Evolutionary conservation across 2,113 vertebrate genomes (phyloP), one percentile per base, ranked within the genome.

Genomic region (Raja brachyura): DNA sequence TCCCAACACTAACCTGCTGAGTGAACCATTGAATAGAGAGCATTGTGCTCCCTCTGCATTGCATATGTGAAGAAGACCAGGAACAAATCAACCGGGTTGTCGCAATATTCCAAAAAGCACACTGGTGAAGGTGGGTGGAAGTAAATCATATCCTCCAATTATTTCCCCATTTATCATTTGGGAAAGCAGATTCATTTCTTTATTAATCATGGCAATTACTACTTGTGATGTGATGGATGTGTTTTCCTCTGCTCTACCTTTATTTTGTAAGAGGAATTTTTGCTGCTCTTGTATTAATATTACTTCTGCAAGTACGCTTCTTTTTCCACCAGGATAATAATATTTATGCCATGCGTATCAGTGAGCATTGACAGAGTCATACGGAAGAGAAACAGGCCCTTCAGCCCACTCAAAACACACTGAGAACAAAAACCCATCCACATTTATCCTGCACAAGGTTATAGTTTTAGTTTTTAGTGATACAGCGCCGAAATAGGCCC

Each of bases 221-320:
- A 5, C n/a, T 63, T 63, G 28, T 86, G 83, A 86, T 31, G n/a
- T 86, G 83, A 63, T 66, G 28, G n/a, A 88, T 63, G 83, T 88
- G 59, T 66, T 63, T 31, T 88, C 54, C 61, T 88, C 28, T 66
- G 59, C 6, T 31, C 61, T 88, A 88, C 28, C n/a, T 63, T 88
- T n/a, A 18, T 59, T 88, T 63, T 6, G 13, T 88, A 16, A 88
- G 13, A n/a, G 83, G n/a, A 28, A 63, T 63, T 88, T 28, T 88
- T 88, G 83, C 59, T 63, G 61, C 28, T 66, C n/a, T 88, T 66
- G 11, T 61, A 31, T 86, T 86, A 22, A 56, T 56, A 0, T 59
- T 59, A 63, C 63, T 63, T 86, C 25, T 86, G 81, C 28, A 85
- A 63, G 28, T 14, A 14, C 59, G 56, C 20, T 61, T 86, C 54